phyloP scores from a whole-genome alignment of 53 echinoderm and acorn worm species.

The Zoroaster sp. region DNA sequence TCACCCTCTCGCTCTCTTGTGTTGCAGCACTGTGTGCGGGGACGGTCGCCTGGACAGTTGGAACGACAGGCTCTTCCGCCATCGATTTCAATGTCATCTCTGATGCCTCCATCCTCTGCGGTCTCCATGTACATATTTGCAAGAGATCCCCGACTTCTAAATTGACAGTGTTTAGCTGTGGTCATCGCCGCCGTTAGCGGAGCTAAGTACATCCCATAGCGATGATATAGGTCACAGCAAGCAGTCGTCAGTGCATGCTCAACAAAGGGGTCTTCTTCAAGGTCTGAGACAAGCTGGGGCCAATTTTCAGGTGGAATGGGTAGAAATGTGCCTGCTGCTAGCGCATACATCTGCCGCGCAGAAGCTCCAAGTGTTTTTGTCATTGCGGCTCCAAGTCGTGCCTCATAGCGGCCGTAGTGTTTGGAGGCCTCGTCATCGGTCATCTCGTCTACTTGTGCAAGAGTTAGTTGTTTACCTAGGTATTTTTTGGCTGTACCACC shows the following conservation, averaged over 20 bases:
- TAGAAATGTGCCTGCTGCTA: not conserved
- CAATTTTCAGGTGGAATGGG: not conserved
- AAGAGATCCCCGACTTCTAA: not conserved
- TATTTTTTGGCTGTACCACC: too few relatives aligned
- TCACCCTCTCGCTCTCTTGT: not conserved
- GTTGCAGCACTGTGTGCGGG: not conserved
- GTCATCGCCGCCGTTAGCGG: not conserved
- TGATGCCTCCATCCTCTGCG: not conserved
- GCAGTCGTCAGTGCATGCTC: too few relatives aligned
- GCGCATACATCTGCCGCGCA: not conserved
- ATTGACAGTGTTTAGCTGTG: not conserved
- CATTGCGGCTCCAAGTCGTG: constrained; percentile 1
- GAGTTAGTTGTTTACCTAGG: too few relatives aligned
- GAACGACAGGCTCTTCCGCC: not conserved
- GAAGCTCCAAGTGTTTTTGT: constrained; percentile 5
- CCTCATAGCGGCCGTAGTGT: too few relatives aligned
- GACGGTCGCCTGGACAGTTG: too few relatives aligned
- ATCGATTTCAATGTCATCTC: not conserved
- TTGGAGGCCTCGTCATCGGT: too few relatives aligned
- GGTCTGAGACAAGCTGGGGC: not conserved
- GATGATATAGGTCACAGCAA: too few relatives aligned
- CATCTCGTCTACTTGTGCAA: too few relatives aligned
- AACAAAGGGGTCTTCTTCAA: too few relatives aligned
- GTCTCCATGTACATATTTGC: not conserved
- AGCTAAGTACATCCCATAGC: too few relatives aligned